phyloP scores from a whole-genome alignment of 1,140 invertebrate genomes.

The Zaprionus lachaisei region DNA sequence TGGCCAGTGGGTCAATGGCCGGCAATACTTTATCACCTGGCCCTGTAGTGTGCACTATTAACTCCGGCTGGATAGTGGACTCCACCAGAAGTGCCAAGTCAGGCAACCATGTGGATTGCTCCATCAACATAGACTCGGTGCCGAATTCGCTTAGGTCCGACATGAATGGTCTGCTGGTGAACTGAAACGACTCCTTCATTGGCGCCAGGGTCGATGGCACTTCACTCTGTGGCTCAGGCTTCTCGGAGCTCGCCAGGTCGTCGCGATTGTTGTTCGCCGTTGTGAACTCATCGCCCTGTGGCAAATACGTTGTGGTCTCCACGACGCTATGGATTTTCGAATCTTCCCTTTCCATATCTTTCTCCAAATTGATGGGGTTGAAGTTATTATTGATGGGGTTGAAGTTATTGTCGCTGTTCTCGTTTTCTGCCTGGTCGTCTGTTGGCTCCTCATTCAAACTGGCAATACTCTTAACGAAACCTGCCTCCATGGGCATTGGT shows the following conservation, averaged over 20 bases:
- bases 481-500: too few species aligned
- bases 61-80: not conserved
- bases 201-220: not conserved
- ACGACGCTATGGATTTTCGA: not conserved
- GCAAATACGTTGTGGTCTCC: conserved; percentile 17
- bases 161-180: not conserved
- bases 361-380: not conserved
- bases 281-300: not conserved
- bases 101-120: conserved; percentile 9
- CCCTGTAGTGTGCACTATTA: not conserved
- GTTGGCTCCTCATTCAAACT: not conserved
- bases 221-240: not conserved
- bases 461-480: too few species aligned
- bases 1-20: not conserved
- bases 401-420: not conserved
- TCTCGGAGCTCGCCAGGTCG: not conserved
- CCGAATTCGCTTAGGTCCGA: not conserved
- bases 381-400: not conserved
- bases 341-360: not conserved
- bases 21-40: not conserved
- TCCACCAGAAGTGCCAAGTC: not conserved
- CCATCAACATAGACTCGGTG: not conserved
- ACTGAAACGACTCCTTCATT: not conserved
- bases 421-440: not conserved
- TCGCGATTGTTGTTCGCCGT: not conserved